Evolutionary conservation across 2,113 vertebrate species (phyloP).

Genomic region (Dolichotis patagonum): DNA sequence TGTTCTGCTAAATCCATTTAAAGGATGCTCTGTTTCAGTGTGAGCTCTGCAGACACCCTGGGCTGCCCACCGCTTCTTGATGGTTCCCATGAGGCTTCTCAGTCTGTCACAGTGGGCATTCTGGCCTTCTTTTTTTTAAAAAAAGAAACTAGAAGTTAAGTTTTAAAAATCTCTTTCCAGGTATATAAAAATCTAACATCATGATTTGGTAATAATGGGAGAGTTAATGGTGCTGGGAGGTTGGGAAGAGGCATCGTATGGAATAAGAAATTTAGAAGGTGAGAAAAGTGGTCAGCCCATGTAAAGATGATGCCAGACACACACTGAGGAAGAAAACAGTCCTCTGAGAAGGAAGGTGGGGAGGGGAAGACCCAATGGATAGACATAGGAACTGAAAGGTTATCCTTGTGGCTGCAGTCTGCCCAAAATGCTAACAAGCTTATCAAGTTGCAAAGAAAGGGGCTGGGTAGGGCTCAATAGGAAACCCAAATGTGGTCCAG

Average conservation of each 20-base stretch:
- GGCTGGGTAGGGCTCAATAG: background rate
- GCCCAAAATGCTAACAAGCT: background rate
- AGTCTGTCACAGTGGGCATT: slow-evolving; percentile 14
- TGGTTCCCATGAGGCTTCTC: background rate
- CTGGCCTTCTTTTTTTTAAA: background rate
- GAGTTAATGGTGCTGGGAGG: no score
- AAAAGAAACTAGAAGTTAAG: background rate
- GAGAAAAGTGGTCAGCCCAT: no score
- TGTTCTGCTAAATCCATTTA: slow-evolving; percentile 66
- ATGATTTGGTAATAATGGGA: no score
- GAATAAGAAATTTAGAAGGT: no score
- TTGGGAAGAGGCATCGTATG: no score
- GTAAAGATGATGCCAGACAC: no score
- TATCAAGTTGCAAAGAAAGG: background rate
- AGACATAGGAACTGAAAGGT: slow-evolving; percentile 11
- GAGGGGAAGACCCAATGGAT: background rate
- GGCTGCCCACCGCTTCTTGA: background rate
- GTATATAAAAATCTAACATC: no score
- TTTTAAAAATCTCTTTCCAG: background rate
- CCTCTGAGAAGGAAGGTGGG: slow-evolving; percentile 7
- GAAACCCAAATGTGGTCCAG: background rate
- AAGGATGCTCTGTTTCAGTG: slow-evolving; percentile 33
- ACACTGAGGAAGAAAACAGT: no score
- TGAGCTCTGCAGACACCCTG: background rate
- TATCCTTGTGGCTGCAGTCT: background rate